Evolutionary conservation across 2,797 vertebrate genomes (phyloP).

Genomic region (Gambelia wislizenii): DNA sequence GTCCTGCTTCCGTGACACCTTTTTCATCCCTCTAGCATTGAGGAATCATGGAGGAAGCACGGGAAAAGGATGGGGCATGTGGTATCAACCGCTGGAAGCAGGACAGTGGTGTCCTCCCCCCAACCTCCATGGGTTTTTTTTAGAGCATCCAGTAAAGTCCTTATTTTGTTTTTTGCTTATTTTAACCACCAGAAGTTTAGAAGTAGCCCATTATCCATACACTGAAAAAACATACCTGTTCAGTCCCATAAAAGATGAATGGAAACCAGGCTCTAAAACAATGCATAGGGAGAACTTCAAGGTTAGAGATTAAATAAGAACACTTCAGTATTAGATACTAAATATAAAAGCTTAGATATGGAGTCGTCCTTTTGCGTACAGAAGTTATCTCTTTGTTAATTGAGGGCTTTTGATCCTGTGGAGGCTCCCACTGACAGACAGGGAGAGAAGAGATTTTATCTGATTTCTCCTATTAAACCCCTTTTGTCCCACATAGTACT

Average conservation of each 20-base stretch:
- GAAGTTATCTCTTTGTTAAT: neutral
- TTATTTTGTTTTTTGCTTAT: no score
- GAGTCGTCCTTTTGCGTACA: neutral
- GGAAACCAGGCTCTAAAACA: neutral
- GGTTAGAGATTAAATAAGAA: neutral
- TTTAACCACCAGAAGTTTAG: conserved; percentile 1
- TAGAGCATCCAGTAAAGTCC: no score
- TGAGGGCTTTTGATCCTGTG: neutral
- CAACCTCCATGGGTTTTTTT: no score
- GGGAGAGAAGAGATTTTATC: neutral
- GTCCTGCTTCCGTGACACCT: no score
- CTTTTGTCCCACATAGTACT: neutral
- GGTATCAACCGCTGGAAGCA: no score
- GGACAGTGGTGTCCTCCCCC: no score
- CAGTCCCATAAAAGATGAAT: neutral
- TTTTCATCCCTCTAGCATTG: no score
- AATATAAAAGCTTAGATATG: neutral
- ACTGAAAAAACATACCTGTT: neutral
- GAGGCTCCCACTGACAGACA: neutral
- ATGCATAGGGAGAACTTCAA: neutral
- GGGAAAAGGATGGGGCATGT: no score
- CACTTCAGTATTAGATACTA: neutral
- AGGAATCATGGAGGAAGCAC: no score
- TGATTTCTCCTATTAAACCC: no score
- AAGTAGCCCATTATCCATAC: neutral